Evolutionary conservation across 2,797 vertebrate genomes (phyloP).

Genomic region (Tragelaphus oryx): DNA sequence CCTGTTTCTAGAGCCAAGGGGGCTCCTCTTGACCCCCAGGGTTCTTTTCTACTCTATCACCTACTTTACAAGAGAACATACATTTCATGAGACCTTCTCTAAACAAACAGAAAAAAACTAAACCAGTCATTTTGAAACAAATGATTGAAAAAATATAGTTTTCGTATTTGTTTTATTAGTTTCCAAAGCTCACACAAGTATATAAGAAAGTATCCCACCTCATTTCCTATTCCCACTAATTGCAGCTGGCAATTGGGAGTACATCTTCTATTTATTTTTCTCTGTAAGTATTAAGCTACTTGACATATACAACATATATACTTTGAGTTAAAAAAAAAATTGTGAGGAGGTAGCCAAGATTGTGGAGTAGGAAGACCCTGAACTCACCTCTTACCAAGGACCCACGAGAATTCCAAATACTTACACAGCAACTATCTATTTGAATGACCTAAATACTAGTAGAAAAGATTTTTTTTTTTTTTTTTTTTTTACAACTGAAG

Average conservation of each 20-base stretch:
- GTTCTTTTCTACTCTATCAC: neutral
- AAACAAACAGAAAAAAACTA: neutral
- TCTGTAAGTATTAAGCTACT: neutral
- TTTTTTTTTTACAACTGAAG: neutral
- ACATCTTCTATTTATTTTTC: conserved; percentile 1
- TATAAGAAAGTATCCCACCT: neutral
- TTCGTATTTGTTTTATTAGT: conserved; percentile 19
- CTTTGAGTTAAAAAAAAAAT: neutral
- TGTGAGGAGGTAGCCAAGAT: neutral
- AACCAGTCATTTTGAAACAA: conserved; percentile 9
- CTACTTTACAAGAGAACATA: neutral
- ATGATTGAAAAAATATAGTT: neutral
- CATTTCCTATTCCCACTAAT: neutral
- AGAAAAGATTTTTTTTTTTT: neutral
- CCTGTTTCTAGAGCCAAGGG: neutral
- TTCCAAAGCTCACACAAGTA: neutral
- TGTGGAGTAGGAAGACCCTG: neutral
- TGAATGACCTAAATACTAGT: neutral
- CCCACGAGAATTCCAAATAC: neutral
- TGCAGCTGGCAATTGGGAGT: neutral
- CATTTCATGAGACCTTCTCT: neutral
- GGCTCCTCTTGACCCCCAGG: neutral
- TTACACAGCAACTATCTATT: neutral
- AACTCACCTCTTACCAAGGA: neutral
- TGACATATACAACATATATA: neutral